A percentile compares a stretch with the other conserved stretches of the same genome.
Conservation (phyloP, 2,888 invertebrate genomes). For the Chrysodeixis includens region DNA sequence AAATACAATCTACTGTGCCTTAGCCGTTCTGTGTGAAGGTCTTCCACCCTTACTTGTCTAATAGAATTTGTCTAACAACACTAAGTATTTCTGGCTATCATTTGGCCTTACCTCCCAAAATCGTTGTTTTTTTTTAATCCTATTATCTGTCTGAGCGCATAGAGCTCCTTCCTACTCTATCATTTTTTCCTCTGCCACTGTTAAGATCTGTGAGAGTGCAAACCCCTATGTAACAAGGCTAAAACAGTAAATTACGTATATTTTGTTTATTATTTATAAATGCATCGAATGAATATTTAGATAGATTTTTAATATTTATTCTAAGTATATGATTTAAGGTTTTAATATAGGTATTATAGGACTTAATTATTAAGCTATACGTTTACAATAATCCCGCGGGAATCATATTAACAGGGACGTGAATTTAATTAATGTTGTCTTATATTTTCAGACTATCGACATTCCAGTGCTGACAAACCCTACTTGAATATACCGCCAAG, state of each 20-base stretch:
- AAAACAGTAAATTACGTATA: no score
- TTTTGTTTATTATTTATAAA: neutral
- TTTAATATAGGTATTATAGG: neutral
- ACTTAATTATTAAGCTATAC: neutral
- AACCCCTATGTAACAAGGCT: neutral
- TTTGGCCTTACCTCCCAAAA: no score
- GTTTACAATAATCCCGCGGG: neutral
- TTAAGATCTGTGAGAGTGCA: neutral
- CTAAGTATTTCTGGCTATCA: no score
- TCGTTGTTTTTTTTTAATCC: no score
- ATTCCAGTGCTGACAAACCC: constrained; percentile 90
- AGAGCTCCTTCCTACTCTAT: no score
- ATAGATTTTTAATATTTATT: neutral
- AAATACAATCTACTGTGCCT: no score
- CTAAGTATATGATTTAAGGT: neutral
- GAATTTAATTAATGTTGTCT: constrained; percentile 35
- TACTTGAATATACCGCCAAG: constrained; percentile 73
- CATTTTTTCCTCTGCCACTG: no score
- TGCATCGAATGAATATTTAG: constrained; percentile 1
- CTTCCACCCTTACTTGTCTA: no score
- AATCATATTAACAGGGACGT: neutral
- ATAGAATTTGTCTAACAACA: no score
- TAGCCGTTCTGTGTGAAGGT: no score
- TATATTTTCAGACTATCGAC: constrained; percentile 90
- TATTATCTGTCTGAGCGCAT: no score